phyloP scores from a whole-genome alignment of 1,140 invertebrate genomes.

The Hyles euphorbiae region DNA sequence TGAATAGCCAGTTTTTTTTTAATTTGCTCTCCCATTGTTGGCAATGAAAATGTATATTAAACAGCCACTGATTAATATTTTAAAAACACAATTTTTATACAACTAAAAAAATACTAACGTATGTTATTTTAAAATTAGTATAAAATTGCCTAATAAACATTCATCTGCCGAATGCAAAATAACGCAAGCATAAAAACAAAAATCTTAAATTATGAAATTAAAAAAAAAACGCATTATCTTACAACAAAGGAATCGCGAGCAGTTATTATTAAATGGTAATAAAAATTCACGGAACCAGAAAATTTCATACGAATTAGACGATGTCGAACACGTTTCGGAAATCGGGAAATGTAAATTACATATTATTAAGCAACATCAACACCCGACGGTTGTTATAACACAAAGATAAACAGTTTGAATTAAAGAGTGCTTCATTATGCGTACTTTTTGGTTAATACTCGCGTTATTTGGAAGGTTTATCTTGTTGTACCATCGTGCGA shows the following conservation, averaged over 20 bases:
- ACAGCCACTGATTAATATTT: no score
- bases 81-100: no score
- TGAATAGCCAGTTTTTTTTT: neutral
- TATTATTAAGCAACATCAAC: constrained; percentile 72
- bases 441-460: constrained; percentile 62
- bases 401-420: constrained; percentile 69
- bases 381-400: constrained; percentile 58
- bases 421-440: constrained; percentile 64
- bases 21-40: no score
- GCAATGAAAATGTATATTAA: no score
- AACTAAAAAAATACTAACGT: no score
- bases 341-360: constrained; percentile 65
- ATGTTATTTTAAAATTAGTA: no score
- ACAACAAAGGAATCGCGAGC: constrained; percentile 22
- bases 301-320: constrained; percentile 45
- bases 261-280: constrained; percentile 25
- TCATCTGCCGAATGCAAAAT: no score
- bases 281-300: constrained; percentile 48
- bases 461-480: constrained; percentile 61
- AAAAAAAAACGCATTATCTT: neutral
- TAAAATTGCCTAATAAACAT: no score
- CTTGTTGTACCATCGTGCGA: constrained; percentile 45
- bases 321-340: constrained; percentile 58
- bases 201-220: neutral
- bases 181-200: neutral